These are phyloP conservation scores for Eleginops maclovinus DNA, from an alignment of 2,113 vertebrate genomes.

Conservation along the genomic window DNA sequence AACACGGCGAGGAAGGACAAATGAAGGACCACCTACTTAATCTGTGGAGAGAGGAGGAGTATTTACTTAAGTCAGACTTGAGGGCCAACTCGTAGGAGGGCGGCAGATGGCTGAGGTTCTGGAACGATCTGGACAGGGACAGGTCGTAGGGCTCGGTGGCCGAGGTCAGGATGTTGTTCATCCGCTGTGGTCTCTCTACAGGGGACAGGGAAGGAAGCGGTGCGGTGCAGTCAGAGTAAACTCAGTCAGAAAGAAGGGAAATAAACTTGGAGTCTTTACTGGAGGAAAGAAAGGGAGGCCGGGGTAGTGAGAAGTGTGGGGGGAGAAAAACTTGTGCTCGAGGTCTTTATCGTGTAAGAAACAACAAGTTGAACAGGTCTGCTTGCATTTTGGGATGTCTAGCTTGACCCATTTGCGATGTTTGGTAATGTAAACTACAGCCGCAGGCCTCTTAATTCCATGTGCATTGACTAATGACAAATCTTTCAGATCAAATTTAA, in stretches of 20 bases:
- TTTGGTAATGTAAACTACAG: neutral
- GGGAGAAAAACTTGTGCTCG: neutral
- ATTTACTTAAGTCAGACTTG: conserved; percentile 93
- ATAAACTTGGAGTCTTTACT: conserved; percentile 36
- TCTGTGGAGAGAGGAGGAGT: conserved; percentile 89
- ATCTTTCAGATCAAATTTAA: neutral
- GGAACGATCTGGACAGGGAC: conserved; percentile 96
- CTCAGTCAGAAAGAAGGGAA: conserved; percentile 9
- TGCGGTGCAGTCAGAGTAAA: conserved; percentile 43
- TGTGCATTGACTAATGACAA: neutral
- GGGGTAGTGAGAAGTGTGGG: neutral
- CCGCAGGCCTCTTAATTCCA: neutral
- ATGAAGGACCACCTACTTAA: conserved; percentile 82
- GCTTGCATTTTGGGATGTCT: neutral
- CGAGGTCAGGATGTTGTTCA: conserved; percentile 98
- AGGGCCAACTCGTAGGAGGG: conserved; percentile 93
- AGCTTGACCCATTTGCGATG: neutral
- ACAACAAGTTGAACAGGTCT: accelerated
- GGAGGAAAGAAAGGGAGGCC: neutral
- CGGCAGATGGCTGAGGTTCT: conserved; percentile 96
- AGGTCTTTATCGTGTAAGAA: neutral
- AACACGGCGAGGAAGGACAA: conserved; percentile 51
- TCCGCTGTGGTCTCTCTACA: conserved; percentile 90
- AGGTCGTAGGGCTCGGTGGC: conserved; percentile 97
- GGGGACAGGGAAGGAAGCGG: conserved; percentile 39